Percentiles rank a stretch among this genome's conserved stretches.
These are phyloP conservation scores for Myotis yumanensis DNA, from an alignment of 2,113 vertebrate species.

Conservation along the genomic window DNA sequence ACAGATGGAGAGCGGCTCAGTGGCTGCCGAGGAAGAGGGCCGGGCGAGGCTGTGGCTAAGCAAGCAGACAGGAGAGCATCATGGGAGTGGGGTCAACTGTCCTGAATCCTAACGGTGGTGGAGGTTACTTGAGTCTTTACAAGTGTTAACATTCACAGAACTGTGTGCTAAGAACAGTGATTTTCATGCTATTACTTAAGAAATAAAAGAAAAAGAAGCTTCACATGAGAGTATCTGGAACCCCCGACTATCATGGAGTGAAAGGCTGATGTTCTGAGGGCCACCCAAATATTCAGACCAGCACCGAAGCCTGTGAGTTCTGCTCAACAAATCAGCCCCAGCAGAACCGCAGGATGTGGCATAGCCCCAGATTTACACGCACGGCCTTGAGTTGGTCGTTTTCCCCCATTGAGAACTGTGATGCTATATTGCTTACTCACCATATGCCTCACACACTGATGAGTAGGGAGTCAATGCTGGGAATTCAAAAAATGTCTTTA, in stretches of 20 bases:
- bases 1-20: neutral
- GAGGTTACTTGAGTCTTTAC: neutral
- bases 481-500: neutral
- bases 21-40: neutral
- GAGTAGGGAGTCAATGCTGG: neutral
- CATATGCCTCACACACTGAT: neutral
- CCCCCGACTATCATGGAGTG: neutral
- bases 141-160: neutral
- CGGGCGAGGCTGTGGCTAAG: neutral
- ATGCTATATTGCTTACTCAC: neutral
- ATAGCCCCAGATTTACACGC: neutral
- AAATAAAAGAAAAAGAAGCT: neutral
- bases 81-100: neutral
- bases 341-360: conserved; percentile 20
- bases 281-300: conserved; percentile 27
- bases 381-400: neutral
- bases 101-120: too few species aligned
- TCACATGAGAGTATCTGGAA: neutral
- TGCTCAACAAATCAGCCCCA: conserved; percentile 18
- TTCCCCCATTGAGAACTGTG: neutral
- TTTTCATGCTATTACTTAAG: neutral
- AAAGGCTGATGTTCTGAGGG: neutral
- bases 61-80: neutral
- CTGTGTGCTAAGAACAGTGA: neutral
- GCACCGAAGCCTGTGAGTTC: neutral